A percentile compares a stretch with the other conserved stretches of the same genome.
Evolutionary conservation across 2,888 invertebrate genomes (phyloP).

Genomic region (Aproaerema taeniolella): DNA sequence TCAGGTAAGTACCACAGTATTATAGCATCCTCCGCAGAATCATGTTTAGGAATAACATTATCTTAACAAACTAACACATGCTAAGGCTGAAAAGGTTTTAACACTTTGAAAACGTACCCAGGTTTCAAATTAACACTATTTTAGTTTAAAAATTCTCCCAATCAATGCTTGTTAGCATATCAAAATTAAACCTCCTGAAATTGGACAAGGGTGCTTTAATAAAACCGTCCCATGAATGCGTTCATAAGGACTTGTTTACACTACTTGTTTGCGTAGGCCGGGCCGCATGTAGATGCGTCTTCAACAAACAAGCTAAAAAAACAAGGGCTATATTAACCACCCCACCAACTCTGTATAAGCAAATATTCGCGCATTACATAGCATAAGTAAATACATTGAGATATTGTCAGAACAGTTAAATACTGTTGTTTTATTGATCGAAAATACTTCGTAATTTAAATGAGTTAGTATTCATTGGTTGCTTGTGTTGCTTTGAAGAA

Average conservation of each 20-base stretch:
- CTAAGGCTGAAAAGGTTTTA: no score
- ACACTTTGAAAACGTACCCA: no score
- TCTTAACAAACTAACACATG: no score
- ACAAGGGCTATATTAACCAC: constrained; percentile 60
- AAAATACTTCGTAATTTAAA: no score
- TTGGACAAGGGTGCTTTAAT: constrained; percentile 48
- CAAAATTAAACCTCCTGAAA: constrained; percentile 43
- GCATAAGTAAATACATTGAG: constrained; percentile 40
- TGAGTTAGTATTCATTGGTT: no score
- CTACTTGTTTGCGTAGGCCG: constrained; percentile 64
- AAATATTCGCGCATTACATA: constrained; percentile 33
- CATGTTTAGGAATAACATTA: no score
- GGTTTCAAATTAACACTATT: no score
- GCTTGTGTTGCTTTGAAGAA: no score
- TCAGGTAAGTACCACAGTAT: no score
- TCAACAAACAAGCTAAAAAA: constrained; percentile 72
- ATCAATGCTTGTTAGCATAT: constrained; percentile 15
- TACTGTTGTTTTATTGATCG: no score
- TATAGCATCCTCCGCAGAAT: no score
- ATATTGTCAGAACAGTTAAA: constrained; percentile 29
- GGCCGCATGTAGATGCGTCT: constrained; percentile 71
- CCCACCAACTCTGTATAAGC: constrained; percentile 31
- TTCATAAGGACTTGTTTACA: constrained; percentile 70
- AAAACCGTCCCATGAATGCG: constrained; percentile 47
- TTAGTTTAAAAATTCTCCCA: no score